A percentile compares a stretch with the other conserved stretches of the same genome.
Evolutionary conservation across 2,888 invertebrate species (phyloP).

Genomic region (Rhodophaea formosa): DNA sequence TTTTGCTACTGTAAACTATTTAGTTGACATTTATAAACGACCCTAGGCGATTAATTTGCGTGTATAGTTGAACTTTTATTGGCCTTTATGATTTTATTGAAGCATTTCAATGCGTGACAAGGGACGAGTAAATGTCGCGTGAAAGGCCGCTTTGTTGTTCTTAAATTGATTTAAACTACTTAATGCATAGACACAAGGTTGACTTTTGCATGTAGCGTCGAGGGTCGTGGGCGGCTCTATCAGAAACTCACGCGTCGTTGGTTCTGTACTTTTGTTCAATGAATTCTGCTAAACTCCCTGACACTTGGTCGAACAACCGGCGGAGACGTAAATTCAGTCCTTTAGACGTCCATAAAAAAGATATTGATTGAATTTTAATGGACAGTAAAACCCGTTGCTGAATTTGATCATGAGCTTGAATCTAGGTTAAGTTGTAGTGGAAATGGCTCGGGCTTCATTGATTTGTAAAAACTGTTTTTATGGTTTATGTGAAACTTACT

Average conservation of each 20-base stretch:
- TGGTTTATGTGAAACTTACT: too few species aligned
- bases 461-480: too few species aligned
- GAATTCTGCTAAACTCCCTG: conserved; percentile 36
- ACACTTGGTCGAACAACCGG: conserved; percentile 37
- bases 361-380: conserved; percentile 1
- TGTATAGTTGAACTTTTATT: conserved; percentile 24
- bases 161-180: conserved; percentile 24
- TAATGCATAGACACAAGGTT: conserved; percentile 22
- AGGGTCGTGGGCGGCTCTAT: conserved; percentile 42
- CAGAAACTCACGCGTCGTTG: conserved; percentile 58
- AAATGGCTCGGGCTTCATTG: too few species aligned
- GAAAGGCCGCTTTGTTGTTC: conserved; percentile 31
- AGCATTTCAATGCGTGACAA: conserved; percentile 27
- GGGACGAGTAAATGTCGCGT: conserved; percentile 30
- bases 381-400: not conserved
- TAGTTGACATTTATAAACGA: not conserved
- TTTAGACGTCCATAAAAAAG: not conserved
- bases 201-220: conserved; percentile 29
- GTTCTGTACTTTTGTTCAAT: conserved; percentile 46
- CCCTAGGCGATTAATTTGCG: conserved; percentile 17
- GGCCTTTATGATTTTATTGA: conserved; percentile 29
- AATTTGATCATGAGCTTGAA: not conserved
- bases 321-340: conserved; percentile 30
- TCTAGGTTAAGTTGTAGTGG: too few species aligned
- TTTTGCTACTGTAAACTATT: not conserved